Percentiles rank a stretch among this genome's conserved stretches.
These are phyloP conservation scores for Girardinichthys multiradiatus DNA, from an alignment of 2,113 vertebrate species.

Conservation along the genomic window DNA sequence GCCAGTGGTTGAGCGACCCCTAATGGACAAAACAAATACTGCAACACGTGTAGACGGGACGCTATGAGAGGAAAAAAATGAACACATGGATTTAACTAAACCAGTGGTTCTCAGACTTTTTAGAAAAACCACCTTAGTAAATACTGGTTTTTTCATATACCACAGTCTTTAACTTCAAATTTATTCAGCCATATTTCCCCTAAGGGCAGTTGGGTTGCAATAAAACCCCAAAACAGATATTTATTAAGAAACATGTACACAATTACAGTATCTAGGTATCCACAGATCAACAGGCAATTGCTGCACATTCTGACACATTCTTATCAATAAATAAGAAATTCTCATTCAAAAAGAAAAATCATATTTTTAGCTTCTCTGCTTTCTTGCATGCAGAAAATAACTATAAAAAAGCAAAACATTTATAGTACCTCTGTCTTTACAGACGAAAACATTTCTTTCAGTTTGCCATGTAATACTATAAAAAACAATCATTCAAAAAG, in stretches of 20 bases:
- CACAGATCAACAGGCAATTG: neutral
- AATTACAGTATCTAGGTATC: neutral
- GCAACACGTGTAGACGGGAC: constrained; percentile 10
- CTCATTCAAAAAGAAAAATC: neutral
- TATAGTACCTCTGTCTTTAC: neutral
- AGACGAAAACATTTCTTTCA: neutral
- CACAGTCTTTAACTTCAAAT: too few relatives aligned
- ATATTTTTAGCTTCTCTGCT: neutral
- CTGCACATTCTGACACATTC: neutral
- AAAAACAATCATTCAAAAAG: too few relatives aligned
- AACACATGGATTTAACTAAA: neutral
- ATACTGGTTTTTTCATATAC: neutral
- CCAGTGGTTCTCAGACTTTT: neutral
- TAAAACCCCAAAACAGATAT: neutral
- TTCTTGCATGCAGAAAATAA: neutral
- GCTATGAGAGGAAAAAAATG: constrained; percentile 8
- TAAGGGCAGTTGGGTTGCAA: too few relatives aligned
- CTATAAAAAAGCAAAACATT: neutral
- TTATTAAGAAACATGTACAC: neutral
- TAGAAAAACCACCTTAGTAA: neutral
- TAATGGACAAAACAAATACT: constrained; percentile 21
- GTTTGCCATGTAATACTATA: too few relatives aligned
- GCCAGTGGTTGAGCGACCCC: constrained; percentile 63
- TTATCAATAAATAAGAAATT: neutral
- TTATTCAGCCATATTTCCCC: too few relatives aligned